phyloP scores from a whole-genome alignment of 2,888 invertebrate species.

The Blastobasis lacticolella region DNA sequence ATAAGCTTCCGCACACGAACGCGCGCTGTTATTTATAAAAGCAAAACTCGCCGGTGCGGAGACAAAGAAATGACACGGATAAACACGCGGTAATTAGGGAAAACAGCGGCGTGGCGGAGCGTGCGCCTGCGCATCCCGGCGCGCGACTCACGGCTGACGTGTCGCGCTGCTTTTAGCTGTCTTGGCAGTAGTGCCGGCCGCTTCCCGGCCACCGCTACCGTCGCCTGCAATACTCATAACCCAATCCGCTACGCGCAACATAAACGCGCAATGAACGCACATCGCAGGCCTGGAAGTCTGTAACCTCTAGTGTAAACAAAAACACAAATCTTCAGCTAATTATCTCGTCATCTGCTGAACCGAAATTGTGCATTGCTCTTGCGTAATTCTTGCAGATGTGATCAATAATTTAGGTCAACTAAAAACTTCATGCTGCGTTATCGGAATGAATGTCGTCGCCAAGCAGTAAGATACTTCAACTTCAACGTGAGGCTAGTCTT shows the following conservation, averaged over 20 bases:
- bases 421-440: no score
- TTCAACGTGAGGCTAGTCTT: no score
- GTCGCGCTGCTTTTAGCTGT: slow-evolving; percentile 55
- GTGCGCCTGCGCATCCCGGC: slow-evolving; percentile 12
- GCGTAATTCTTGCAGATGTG: no score
- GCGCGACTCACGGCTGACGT: slow-evolving; percentile 40
- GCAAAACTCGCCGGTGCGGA: neutral
- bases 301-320: no score
- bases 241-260: neutral
- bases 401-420: no score
- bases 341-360: no score
- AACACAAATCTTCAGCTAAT: no score
- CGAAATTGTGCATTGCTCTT: no score
- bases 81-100: slow-evolving; percentile 32
- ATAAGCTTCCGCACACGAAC: neutral
- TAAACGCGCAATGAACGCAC: neutral
- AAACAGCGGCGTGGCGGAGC: slow-evolving; percentile 15
- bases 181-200: slow-evolving; percentile 50
- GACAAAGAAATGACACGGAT: slow-evolving; percentile 20
- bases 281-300: no score
- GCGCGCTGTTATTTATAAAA: no score
- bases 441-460: no score
- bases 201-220: slow-evolving; percentile 36
- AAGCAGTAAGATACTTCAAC: no score
- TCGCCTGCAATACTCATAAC: neutral